Base-by-base conservation (phyloP, 2,888 invertebrate genomes). In the Drosophila setosimentum region DNA sequence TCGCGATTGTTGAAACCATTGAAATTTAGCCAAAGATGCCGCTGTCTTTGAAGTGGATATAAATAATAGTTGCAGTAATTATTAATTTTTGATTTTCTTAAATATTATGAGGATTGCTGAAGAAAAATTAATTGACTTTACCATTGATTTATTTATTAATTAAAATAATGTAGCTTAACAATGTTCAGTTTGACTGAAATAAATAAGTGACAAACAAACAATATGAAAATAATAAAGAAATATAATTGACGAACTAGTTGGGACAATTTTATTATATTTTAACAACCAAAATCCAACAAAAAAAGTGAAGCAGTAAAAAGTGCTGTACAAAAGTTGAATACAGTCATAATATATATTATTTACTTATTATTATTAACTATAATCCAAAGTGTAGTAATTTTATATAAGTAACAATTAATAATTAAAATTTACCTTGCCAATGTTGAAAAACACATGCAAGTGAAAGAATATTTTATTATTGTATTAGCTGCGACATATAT, bases 21-120 rank as follows among this genome's bases (percentile, higher is more conserved):
- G 59, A 42, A 50, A 50, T 35, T 35, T 45, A 21, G 61, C 61
- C 45, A 24, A 55, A 51, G 45, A 70, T 30, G 70, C 35, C 70
- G 60, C 48, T 50, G 32, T 33, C 70, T 69, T 70, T 50, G 49
- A 70, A 35, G 49, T 42, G 10, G 2, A 29, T 24, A 35, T 42
- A 45, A 40, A 35, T 60, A 13, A 10, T 32, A 37, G 24, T 8
- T 50, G 60, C 18, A 29, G 29, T 30, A 35, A 55, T 50, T 60
- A 68, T 45, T 67, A 51, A 8, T 27, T 42, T 57, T 30, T 35
- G 27, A 35, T 42, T 55, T 55, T 24, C 35, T 32, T 8, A 24
- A 61, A 32, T n/a, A 7, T 30, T 10, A 24, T 8, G 21, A 7
- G n/a, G 2, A n/a, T 10, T n/a, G n/a, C 40, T 10, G 32, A 32